Evolutionary conservation across 2,113 vertebrate genomes (phyloP), one percentile per base, ranked within the genome.

Genomic region (Platichthys stellatus): DNA sequence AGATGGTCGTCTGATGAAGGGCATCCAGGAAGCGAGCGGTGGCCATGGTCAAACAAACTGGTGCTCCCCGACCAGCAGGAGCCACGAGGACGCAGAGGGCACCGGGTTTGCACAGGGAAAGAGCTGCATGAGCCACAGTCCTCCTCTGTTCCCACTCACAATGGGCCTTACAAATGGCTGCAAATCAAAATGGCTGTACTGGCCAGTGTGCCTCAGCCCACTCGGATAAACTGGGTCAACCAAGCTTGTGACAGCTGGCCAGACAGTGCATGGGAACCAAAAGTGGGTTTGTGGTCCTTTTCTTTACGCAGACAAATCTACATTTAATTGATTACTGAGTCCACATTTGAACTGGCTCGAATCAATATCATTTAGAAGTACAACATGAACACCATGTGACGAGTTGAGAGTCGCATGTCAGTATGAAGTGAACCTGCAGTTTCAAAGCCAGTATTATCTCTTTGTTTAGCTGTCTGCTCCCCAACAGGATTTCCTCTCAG

Each of bases 221-320:
- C 80, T 92, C 69, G 26, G 66, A 84, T 87, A 80, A 93, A 94
- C 72, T 90, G 86, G 91, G 91, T 92, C 88, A 91, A 67, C 69
- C 53, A 5, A 35, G 61, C 80, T 49, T 54, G 73, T 84, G 88
- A 86, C 91, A 93, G 86, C 78, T 88, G 81, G 77, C 24, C 62
- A 73, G 56, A 61, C 45, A 2, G 64, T 15, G 12, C 28, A 54
- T 59, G 23, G 65, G 28, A 65, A 76, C 14, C 21, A 56, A 18
- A 69, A 65, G 8, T 1, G 24, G 10, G 12, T 38, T 78, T 53
- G 1, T 56, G 14, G 13, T 63, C 2, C 58, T 47, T 43, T 1
- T 17, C 35, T 65, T 28, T 11, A n/a, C 31, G 17, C 20, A 35
- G 51, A 31, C 23, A 17, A 59, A 60, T 54, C 9, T 21, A 40